Conservation (phyloP, 2,113 vertebrate species). For the Lucifuga dentata region DNA sequence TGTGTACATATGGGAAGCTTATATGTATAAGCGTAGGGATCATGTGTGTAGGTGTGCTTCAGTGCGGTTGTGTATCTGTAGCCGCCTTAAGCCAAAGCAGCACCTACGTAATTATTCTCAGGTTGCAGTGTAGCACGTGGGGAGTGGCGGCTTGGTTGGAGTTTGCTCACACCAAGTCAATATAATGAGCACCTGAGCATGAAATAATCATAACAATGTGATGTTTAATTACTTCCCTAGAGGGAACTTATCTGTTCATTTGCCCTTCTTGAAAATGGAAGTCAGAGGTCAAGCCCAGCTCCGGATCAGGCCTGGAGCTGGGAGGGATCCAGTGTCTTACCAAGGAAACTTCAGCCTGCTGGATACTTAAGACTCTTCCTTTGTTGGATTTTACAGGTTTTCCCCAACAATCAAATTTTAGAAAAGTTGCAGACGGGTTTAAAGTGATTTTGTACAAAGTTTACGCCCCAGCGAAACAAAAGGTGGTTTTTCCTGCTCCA, state of each 20-base stretch:
- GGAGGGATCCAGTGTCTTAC: constrained; percentile 16
- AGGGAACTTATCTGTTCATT: constrained; percentile 17
- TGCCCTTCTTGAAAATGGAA: constrained; percentile 16
- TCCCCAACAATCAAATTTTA: too few relatives aligned
- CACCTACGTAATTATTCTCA: constrained; percentile 18
- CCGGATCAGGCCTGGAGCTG: too few relatives aligned
- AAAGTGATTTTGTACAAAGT: too few relatives aligned
- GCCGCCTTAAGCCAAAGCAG: background rate
- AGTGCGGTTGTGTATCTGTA: background rate
- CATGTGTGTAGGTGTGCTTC: constrained; percentile 16
- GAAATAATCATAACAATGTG: constrained; percentile 50
- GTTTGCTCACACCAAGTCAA: constrained; percentile 26
- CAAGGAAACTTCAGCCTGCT: constrained; percentile 1
- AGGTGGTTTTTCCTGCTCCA: too few relatives aligned
- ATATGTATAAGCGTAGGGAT: too few relatives aligned
- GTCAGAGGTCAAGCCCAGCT: constrained; percentile 25
- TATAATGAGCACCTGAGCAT: constrained; percentile 49
- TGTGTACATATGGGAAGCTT: constrained; percentile 4
- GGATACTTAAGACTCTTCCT: too few relatives aligned
- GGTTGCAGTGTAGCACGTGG: constrained; percentile 11
- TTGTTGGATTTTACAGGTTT: too few relatives aligned
- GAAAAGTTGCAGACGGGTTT: too few relatives aligned
- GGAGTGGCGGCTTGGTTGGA: constrained; percentile 16
- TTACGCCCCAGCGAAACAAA: too few relatives aligned
- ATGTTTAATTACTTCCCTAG: constrained; percentile 50